Evolutionary conservation across 2,113 vertebrate genomes (phyloP), one percentile per base, ranked within the genome.

Genomic region (Carassius carassius): DNA sequence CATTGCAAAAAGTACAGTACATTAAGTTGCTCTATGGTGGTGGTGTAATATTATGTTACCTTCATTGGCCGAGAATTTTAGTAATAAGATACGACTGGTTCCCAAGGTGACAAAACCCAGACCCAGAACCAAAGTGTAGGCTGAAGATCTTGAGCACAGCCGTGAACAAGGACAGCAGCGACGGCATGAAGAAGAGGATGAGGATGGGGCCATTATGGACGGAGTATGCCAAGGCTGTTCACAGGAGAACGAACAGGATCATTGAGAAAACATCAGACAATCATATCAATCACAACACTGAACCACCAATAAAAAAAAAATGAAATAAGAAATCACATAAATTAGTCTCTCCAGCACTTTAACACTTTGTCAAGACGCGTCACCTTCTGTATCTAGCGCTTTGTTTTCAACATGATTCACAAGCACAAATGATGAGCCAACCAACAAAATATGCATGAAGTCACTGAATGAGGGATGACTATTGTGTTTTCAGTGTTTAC

Each of bases 31-130:
- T 41, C 16, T 9, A 37, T 54, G 11, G 12, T 73, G 49, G 37
- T 54, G 11, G 13, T 62, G 2, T 14, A 35, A 25, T 85, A 41
- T 56, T 56, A 35, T 12, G 25, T 81, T 91, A 99, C 98, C 96
- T 88, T 96, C 94, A 85, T 97, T 99, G 49, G 96, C 95, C 21
- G 98, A 98, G 70, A 96, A 97, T 87, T 98, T 99, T 89, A 99
- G 96, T 86, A 99, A 91, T 67, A 99, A 92, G 78, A 99, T 96
- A 73, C 98, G 96, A 92, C 96, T 96, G 77, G 97, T 98, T 29
- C 97, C 97, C 87, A 99, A 72, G 0, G 85, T 78, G 37, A 99
- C 92, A 35, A 96, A 99, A 19, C 94, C 84, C 23, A 95, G 89
- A 58, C 96, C 97, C 5, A 99, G 94, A 7, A 95, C 91, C 78